Conservation (phyloP, 2,113 vertebrate species). For the Aythya baeri region DNA sequence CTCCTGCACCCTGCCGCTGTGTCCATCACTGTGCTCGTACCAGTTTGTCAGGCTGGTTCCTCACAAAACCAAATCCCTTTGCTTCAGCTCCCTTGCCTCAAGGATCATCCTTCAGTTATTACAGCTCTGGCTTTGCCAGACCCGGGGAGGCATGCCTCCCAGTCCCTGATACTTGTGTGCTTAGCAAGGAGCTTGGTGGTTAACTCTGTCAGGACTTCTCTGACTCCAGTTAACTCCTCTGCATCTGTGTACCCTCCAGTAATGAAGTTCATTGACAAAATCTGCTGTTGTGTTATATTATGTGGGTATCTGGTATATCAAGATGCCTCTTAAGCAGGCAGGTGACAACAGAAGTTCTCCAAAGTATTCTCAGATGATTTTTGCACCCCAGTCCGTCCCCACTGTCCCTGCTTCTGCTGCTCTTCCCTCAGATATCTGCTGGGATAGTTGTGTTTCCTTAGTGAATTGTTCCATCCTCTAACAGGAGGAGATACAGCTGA, state of each 20-base stretch:
- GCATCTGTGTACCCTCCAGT: not conserved
- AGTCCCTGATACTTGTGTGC: not conserved
- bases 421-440: not conserved
- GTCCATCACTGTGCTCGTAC: not conserved
- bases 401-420: not conserved
- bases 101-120: not conserved
- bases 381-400: not conserved
- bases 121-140: not conserved
- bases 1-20: not conserved
- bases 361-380: not conserved
- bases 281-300: fast-evolving
- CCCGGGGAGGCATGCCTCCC: not conserved
- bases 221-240: not conserved
- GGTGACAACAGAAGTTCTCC: not conserved
- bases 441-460: not conserved
- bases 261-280: not conserved
- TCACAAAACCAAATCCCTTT: not conserved
- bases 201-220: not conserved
- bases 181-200: not conserved
- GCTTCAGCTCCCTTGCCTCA: not conserved
- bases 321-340: not conserved
- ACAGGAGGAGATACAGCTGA: not conserved
- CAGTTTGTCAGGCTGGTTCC: not conserved
- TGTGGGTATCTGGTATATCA: not conserved
- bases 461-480: not conserved